A percentile compares a stretch with the other conserved stretches of the same genome.
Conservation (phyloP, 2,888 invertebrate genomes). For the Apocheima hispidaria region DNA sequence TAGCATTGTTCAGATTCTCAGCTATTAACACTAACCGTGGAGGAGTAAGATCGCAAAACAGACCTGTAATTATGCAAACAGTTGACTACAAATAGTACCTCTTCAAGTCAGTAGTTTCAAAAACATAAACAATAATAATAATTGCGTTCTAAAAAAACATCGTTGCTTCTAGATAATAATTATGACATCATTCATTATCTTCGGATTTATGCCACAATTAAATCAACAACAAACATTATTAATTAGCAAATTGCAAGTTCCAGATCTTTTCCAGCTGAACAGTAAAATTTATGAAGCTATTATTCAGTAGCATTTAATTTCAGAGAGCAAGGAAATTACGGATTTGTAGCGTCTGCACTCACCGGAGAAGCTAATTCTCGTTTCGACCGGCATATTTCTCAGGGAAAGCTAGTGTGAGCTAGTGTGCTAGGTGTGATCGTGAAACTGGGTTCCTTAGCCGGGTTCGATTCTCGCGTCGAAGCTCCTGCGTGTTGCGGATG, state of each 20-base stretch:
- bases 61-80: constrained; percentile 33
- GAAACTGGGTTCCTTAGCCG: constrained; percentile 38
- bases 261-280: constrained; percentile 7
- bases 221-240: constrained; percentile 17
- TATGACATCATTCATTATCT: constrained; percentile 37
- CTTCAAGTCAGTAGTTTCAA: constrained; percentile 2
- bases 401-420: constrained; percentile 33
- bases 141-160: constrained; percentile 27
- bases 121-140: constrained; percentile 4
- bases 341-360: constrained; percentile 51
- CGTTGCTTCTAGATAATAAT: constrained; percentile 16
- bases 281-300: constrained; percentile 18
- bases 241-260: constrained; percentile 12
- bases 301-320: constrained; percentile 15
- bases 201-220: constrained; percentile 12
- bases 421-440: too few species aligned
- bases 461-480: constrained; percentile 45
- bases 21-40: constrained; percentile 39
- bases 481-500: constrained; percentile 62
- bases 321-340: neutral
- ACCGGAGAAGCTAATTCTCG: constrained; percentile 83
- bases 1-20: constrained; percentile 43
- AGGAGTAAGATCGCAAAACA: constrained; percentile 33
- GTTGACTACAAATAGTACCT: constrained; percentile 3
- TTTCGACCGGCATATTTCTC: constrained; percentile 77